Evolutionary conservation across 2,113 vertebrate genomes (phyloP), one percentile per base, ranked within the genome.

Genomic region (Lipophrys pholis): DNA sequence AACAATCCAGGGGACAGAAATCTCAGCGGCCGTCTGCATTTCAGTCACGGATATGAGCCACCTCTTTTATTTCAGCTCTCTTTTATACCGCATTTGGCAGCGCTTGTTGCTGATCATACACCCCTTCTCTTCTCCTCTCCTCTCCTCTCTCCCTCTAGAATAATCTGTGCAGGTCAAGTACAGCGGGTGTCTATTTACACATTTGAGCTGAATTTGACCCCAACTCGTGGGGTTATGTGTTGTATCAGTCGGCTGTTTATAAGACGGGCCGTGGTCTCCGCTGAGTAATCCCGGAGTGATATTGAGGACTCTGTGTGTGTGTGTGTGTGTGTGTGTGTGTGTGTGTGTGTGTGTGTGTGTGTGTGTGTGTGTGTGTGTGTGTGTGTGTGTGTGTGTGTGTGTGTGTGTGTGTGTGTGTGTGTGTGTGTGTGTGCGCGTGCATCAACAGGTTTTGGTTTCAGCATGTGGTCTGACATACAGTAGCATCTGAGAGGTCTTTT

Each of bases 161-260:
- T 94, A 92, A 94, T 89, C 88, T 76, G 91, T 79, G 87, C 89
- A 88, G 89, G 89, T 94, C 92, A 89, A 80, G 85, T 91, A 82
- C 78, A 90, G 81, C 84, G 56, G 87, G 89, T 90, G 80, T 93
- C 88, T 86, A 50, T 90, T 93, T 91, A 80, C 89, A 83, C 83
- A 66, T 85, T 78, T 59, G 73, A 65, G 86, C 82, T 81, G 85
- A 92, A 90, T 90, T 81, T 85, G 89, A 92, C 79, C 86, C 79
- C 86, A 36, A 15, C 73, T 69, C 64, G 35, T 74, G 6, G 41
- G 12, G 12, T n/a, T 6, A 59, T 52, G 84, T 62, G 73, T 84
- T 78, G 84, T 62, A 84, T 79, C 85, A 73, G 73, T 11, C 17
- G 50, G 74, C 75, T 82, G 84, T 82, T 81, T 80, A 76, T 74